Conservation (phyloP, 2,797 vertebrate genomes). For the Peromyscus nudipes region DNA sequence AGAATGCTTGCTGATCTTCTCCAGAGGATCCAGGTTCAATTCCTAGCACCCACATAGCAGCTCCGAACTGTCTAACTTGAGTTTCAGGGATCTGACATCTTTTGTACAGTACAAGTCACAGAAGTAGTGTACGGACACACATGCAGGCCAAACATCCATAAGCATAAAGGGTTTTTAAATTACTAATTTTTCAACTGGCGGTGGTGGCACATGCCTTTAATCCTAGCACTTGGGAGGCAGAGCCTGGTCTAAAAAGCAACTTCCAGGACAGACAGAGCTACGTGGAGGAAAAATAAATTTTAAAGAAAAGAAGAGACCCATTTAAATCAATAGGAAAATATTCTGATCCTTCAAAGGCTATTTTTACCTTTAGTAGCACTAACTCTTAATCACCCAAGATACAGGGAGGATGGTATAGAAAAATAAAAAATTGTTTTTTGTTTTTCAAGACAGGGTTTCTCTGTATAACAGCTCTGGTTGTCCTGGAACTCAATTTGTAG, state of each 20-base stretch:
- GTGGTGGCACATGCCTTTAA: background rate
- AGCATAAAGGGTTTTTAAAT: background rate
- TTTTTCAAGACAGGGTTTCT: too few relatives aligned
- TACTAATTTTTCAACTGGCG: background rate
- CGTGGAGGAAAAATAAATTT: background rate
- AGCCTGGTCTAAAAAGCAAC: background rate
- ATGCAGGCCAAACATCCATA: background rate
- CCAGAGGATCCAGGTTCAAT: background rate
- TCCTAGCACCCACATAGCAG: background rate
- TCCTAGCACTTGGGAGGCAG: background rate
- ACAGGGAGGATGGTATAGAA: background rate
- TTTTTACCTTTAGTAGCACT: constrained; percentile 33
- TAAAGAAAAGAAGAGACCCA: background rate
- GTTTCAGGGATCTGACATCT: background rate
- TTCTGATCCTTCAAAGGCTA: background rate
- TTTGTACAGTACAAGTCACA: background rate
- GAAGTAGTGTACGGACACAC: background rate
- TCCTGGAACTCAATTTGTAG: too few relatives aligned
- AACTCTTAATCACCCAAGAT: background rate
- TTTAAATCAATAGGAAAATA: constrained; percentile 30
- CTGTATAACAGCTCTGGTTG: too few relatives aligned
- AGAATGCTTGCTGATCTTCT: background rate
- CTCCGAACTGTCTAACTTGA: background rate
- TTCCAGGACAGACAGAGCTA: background rate
- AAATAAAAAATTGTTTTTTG: too few relatives aligned